phyloP scores from a whole-genome alignment of 2,888 invertebrate species.

The Epistrophe grossulariae region DNA sequence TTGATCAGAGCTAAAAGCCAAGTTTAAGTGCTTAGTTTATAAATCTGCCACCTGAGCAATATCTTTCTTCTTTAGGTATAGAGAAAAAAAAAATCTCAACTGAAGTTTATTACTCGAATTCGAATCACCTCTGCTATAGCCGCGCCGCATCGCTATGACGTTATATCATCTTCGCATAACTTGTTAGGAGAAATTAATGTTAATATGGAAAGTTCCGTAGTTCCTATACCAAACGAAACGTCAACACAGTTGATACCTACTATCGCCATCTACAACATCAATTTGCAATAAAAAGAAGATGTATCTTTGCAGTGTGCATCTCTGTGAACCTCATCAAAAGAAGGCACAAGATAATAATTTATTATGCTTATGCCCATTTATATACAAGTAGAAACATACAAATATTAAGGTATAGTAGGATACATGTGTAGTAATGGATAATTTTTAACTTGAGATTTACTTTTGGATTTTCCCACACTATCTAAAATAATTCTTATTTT shows the following conservation, averaged over 20 bases:
- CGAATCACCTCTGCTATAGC: constrained; percentile 35
- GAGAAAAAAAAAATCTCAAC: constrained; percentile 17
- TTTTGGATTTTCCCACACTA: constrained; percentile 47
- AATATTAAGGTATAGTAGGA: no score
- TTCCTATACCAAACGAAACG: constrained; percentile 14
- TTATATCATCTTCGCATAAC: constrained; percentile 62
- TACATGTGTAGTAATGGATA: no score
- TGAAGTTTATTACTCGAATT: constrained; percentile 40
- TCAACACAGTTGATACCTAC: neutral
- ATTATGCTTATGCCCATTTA: neutral
- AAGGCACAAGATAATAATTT: constrained; percentile 9
- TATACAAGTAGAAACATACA: neutral
- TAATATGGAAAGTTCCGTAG: constrained; percentile 67
- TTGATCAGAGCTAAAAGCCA: constrained; percentile 22
- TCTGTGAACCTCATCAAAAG: constrained; percentile 2
- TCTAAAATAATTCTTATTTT: neutral
- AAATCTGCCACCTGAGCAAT: constrained; percentile 42
- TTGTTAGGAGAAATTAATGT: constrained; percentile 63
- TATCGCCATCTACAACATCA: constrained; percentile 3
- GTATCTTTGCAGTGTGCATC: constrained; percentile 28
- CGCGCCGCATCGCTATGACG: neutral
- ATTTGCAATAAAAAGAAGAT: constrained; percentile 11
- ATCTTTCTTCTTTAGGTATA: neutral
- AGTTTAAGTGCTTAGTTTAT: constrained; percentile 39
- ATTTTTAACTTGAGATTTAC: no score